A percentile compares a stretch with the other conserved stretches of the same genome.
These are phyloP conservation scores for Cladopsammia gracilis DNA, from an alignment of 64 coral and sea anemone species.

Conservation along the genomic window DNA sequence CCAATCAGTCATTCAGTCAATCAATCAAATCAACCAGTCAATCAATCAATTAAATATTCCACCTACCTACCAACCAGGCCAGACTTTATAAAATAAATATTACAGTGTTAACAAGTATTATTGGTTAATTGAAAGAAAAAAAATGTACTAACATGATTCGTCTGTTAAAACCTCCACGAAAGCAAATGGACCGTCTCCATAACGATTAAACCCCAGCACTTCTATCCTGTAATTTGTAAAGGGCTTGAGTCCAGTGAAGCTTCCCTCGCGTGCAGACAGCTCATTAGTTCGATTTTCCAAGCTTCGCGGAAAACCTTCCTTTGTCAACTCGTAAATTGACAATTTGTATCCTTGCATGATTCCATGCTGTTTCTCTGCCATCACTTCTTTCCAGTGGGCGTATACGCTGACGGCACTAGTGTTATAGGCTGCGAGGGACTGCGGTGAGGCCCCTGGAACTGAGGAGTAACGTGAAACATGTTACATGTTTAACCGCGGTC, in stretches of 20 bases:
- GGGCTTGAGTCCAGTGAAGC: constrained; percentile 17
- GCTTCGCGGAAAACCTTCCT: neutral
- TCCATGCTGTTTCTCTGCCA: constrained; percentile 8
- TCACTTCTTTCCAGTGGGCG: constrained; percentile 29
- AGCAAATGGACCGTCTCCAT: constrained; percentile 17
- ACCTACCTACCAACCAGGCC: too few species aligned
- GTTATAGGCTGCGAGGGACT: constrained; percentile 27
- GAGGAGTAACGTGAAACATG: neutral
- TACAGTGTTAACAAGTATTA: neutral
- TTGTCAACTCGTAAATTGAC: neutral
- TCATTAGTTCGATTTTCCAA: neutral
- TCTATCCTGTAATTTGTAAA: constrained; percentile 35
- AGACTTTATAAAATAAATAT: too few species aligned
- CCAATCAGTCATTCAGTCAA: too few species aligned
- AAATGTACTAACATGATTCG: constrained; percentile 28
- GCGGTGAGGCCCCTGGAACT: constrained; percentile 41
- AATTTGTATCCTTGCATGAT: constrained; percentile 55
- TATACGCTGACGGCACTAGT: constrained; percentile 4
- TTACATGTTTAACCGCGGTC: too few species aligned
- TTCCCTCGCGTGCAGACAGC: neutral
- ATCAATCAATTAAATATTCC: too few species aligned
- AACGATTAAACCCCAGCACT: constrained; percentile 44
- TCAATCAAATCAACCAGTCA: too few species aligned
- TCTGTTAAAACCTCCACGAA: constrained; percentile 6
- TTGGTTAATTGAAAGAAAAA: neutral